These are phyloP conservation scores for Tiliacea citrago DNA, from an alignment of 2,888 invertebrate genomes.

Conservation along the genomic window DNA sequence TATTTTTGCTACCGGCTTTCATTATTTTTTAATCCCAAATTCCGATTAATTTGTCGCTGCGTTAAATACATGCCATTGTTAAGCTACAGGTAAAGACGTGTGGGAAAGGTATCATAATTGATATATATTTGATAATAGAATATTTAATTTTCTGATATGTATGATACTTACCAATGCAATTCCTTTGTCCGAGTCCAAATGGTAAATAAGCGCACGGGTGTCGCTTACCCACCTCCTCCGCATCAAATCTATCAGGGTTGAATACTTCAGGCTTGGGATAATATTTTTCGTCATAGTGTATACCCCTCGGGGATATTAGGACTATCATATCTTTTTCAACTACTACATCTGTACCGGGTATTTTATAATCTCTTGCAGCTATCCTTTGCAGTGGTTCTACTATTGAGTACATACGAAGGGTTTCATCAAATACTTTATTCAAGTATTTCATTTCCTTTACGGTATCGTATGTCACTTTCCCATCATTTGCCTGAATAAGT, in stretches of 20 bases:
- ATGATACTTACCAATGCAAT: conserved; percentile 80
- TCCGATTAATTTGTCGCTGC: no score
- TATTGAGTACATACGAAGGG: conserved; percentile 85
- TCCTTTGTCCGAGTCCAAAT: conserved; percentile 83
- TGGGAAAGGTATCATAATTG: background rate
- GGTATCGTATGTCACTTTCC: conserved; percentile 79
- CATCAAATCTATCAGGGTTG: conserved; percentile 85
- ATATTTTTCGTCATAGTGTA: conserved; percentile 83
- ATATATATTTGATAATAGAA: no score
- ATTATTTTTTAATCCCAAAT: no score
- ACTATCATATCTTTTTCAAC: conserved; percentile 77
- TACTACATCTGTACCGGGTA: conserved; percentile 77
- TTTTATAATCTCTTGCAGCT: conserved; percentile 74
- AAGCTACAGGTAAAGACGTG: background rate
- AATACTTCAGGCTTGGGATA: conserved; percentile 84
- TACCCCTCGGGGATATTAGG: conserved; percentile 75
- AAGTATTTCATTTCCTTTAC: conserved; percentile 81
- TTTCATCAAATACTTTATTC: conserved; percentile 79
- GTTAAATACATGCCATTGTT: no score
- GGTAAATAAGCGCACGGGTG: conserved; percentile 81
- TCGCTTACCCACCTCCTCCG: conserved; percentile 72
- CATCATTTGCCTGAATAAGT: conserved; percentile 71
- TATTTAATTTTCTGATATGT: background rate
- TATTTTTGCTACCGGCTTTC: no score
- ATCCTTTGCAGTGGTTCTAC: conserved; percentile 79